Percentiles rank a stretch among this genome's conserved stretches.
Conservation (phyloP, 2,113 vertebrate species). For the Helogale parvula region DNA sequence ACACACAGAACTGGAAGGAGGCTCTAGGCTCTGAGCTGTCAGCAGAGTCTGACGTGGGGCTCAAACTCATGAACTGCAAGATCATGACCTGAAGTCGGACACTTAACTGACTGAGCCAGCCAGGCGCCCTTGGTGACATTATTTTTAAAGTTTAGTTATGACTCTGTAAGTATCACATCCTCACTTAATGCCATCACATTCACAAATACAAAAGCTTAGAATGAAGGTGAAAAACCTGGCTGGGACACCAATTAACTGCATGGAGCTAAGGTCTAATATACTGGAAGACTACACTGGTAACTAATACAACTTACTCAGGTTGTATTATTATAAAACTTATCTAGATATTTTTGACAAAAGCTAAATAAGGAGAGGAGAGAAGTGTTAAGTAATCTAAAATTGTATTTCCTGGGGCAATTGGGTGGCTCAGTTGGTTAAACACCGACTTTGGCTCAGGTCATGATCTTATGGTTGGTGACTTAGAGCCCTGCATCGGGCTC, state of each 20-base stretch:
- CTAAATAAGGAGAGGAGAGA: slow-evolving; percentile 4
- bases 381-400: slow-evolving; percentile 27
- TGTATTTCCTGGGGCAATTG: neutral
- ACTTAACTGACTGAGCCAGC: no score
- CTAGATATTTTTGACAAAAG: slow-evolving; percentile 4
- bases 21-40: no score
- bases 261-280: neutral
- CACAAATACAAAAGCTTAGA: slow-evolving; percentile 22
- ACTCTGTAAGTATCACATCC: neutral
- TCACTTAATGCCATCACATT: neutral
- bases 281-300: neutral
- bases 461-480: no score
- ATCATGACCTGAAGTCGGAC: no score
- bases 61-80: no score
- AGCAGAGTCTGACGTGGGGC: no score
- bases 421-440: no score
- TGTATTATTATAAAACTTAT: neutral
- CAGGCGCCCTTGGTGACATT: neutral
- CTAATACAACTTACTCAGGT: neutral
- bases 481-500: no score
- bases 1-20: no score
- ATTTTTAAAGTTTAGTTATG: neutral
- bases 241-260: neutral
- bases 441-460: no score
- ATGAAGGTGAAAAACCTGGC: neutral